Conservation (phyloP, 2,888 invertebrate species). For the Scelioninae gen. 2 region DNA sequence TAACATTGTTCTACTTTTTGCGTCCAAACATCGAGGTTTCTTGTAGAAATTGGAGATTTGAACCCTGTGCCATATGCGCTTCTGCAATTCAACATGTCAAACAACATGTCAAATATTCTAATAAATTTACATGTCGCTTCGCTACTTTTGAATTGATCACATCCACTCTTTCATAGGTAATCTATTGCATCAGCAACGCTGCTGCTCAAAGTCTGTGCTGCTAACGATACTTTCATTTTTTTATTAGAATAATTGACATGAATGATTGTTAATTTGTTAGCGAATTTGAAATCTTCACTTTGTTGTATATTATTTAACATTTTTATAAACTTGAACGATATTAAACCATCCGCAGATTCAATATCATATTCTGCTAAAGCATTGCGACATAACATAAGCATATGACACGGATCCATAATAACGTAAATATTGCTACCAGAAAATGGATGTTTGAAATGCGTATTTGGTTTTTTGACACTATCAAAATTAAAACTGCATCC, state of each 20-base stretch:
- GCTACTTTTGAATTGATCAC: constrained; percentile 50
- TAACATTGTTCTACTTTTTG: constrained; percentile 1
- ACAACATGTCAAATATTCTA: constrained; percentile 52
- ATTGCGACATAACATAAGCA: constrained; percentile 34
- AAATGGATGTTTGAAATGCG: constrained; percentile 34
- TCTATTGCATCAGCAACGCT: constrained; percentile 62
- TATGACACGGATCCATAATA: constrained; percentile 42
- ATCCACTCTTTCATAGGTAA: constrained; percentile 28
- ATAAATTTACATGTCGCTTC: constrained; percentile 61
- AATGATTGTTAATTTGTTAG: constrained; percentile 38
- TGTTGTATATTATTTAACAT: constrained; percentile 25
- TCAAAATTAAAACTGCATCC: constrained; percentile 11
- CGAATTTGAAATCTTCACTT: constrained; percentile 41
- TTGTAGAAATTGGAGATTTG: constrained; percentile 53
- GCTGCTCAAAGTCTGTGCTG: constrained; percentile 61
- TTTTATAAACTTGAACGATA: constrained; percentile 18
- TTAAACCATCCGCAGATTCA: constrained; percentile 10
- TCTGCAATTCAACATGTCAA: constrained; percentile 61
- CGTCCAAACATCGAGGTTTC: background rate
- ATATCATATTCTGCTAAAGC: constrained; percentile 17
- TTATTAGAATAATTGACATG: constrained; percentile 50
- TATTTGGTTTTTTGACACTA: background rate
- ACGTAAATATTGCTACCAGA: constrained; percentile 20
- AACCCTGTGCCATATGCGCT: constrained; percentile 60
- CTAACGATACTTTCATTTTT: constrained; percentile 57